Evolutionary conservation across 2,888 invertebrate species (phyloP), one percentile per base, ranked within the genome.

Genomic region (Caradrina clavipalpis): DNA sequence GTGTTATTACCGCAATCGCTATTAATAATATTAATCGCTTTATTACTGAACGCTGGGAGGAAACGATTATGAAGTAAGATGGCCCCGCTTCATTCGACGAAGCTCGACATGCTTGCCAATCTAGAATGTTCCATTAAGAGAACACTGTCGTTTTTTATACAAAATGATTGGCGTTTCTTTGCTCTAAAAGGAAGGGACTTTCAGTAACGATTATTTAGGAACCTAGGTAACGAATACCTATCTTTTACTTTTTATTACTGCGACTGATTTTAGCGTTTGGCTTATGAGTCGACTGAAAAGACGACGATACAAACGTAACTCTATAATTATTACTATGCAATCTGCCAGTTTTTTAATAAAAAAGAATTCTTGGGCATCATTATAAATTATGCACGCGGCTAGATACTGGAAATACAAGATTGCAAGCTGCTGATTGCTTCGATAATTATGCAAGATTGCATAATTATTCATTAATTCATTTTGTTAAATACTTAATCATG

Each of bases 21-120:
- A 68, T 67, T 67, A 80, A 49, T 70, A 64, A 60, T 60, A 73
- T 65, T 70, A 75, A 71, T 71, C 45, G 49, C 61, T 58, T 76
- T 71, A 62, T 60, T 53, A 72, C 57, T 60, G 21, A 63, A 61
- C 58, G 49, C 57, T 55, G 39, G 17, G 55, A 60, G 47, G 50
- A 56, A 69, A 63, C 42, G 54, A 55, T 71, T 72, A 80, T 69
- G 54, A 55, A 59, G 51, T 65, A 49, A 58, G 56, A 54, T 45
- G 22, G 55, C 31, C 26, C 54, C 39, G 22, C 50, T 45, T 42
- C 39, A 59, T 21, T 60, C 31, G 61, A 49, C 15, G 54, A 17
- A 61, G 54, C 64, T 62, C 58, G 50, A 75, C 22, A 49, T 53
- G 49, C 31, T 58, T 64, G 53, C 35, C 39, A 3, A 78, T 69